Evolutionary conservation across 64 coral and sea anemone genomes (phyloP).

Genomic region (Stichodactyla mertensii): DNA sequence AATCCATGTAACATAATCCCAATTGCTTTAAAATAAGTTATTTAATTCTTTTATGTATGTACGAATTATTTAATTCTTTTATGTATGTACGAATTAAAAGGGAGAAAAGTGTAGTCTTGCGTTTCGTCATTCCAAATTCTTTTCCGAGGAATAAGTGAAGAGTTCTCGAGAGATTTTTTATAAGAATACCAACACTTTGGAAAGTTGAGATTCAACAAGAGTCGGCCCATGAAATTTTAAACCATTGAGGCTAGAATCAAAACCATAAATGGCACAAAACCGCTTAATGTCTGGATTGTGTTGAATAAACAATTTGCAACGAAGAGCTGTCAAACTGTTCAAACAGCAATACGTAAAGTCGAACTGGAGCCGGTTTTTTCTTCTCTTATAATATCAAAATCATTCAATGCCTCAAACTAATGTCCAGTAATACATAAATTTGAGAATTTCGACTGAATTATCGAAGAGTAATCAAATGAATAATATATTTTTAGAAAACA

Average conservation of each 20-base stretch:
- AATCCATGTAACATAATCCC: background rate
- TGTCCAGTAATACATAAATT: background rate
- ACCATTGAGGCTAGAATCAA: background rate
- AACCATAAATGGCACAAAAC: background rate
- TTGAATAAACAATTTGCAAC: conserved; percentile 1
- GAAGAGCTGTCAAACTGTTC: conserved; percentile 3
- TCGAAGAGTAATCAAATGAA: background rate
- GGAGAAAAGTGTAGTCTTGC: background rate
- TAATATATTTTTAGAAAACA: background rate
- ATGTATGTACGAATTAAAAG: background rate
- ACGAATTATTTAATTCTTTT: background rate
- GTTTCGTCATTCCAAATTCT: background rate
- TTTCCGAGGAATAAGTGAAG: background rate
- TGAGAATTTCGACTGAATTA: background rate
- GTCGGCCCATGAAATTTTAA: background rate
- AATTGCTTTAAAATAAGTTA: background rate
- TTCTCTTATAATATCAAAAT: background rate
- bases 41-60: background rate
- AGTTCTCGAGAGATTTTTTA: background rate
- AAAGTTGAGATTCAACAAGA: too few relatives aligned
- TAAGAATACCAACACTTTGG: too few relatives aligned
- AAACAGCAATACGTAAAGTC: background rate
- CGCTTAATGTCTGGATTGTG: conserved; percentile 4
- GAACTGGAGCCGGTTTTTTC: background rate
- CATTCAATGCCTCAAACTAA: background rate